Percentiles rank a stretch among this genome's conserved stretches.
Conservation (phyloP, 2,888 invertebrate genomes). For the Polylopha cassiicola region DNA sequence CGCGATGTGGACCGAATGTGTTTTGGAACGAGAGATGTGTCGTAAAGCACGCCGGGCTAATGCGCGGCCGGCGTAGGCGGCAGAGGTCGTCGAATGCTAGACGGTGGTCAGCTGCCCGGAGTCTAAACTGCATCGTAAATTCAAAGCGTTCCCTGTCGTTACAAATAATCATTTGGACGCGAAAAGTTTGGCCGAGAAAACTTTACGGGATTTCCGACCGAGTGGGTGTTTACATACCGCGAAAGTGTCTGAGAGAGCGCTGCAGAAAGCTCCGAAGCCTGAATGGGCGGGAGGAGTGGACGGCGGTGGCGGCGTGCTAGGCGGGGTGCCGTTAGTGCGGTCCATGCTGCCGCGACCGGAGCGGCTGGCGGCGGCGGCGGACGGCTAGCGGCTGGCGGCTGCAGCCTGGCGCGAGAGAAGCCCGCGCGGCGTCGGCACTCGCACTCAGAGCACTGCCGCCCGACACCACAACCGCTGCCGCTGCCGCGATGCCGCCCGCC, state of each 20-base stretch:
- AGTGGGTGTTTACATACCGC: constrained; percentile 74
- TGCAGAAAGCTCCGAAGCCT: constrained; percentile 74
- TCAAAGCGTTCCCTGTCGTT: constrained; percentile 6
- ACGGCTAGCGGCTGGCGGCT: too few relatives aligned
- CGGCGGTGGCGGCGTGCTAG: constrained; percentile 40
- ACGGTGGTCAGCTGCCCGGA: constrained; percentile 16
- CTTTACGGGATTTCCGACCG: too few relatives aligned
- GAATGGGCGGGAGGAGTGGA: constrained; percentile 47
- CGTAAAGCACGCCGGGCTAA: constrained; percentile 32
- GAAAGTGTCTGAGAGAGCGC: constrained; percentile 70
- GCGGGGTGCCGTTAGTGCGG: constrained; percentile 53
- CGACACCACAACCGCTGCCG: constrained; percentile 27
- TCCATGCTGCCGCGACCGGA: constrained; percentile 44
- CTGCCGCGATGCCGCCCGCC: constrained; percentile 15
- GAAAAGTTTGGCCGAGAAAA: constrained; percentile 2
- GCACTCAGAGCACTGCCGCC: constrained; percentile 66
- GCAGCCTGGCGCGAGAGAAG: constrained; percentile 36
- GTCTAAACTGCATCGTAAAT: constrained; percentile 17
- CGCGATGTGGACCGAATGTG: constrained; percentile 45
- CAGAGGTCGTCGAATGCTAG: constrained; percentile 14
- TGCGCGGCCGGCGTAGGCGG: constrained; percentile 24
- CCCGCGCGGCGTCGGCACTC: constrained; percentile 34
- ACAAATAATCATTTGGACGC: constrained; percentile 5
- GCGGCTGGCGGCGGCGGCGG: constrained; percentile 40
- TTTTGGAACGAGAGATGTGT: constrained; percentile 38